Evolutionary conservation across 23 tunicate species (phyloP).

Genomic region (Diplosoma virens): DNA sequence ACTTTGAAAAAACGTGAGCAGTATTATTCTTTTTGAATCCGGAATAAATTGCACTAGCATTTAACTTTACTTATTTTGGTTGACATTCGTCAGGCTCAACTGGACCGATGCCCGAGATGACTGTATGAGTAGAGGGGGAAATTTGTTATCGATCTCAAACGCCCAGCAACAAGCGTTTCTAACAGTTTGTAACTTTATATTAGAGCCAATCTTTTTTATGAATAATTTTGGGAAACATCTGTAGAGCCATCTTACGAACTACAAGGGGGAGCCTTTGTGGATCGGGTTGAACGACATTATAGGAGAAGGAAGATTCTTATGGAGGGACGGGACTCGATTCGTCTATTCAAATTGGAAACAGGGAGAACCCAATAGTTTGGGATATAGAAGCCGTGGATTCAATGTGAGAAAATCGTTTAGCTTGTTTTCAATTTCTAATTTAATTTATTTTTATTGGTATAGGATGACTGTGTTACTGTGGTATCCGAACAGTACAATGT

Average conservation of each 20-base stretch:
- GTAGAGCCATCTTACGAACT: constrained; percentile 51
- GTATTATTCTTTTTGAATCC: too few species aligned
- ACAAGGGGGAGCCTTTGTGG: constrained; percentile 67
- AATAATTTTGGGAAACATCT: not conserved
- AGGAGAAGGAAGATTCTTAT: constrained; percentile 71
- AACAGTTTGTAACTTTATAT: constrained; percentile 44
- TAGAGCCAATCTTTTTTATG: too few species aligned
- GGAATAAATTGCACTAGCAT: too few species aligned
- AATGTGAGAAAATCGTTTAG: too few species aligned
- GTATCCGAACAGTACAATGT: constrained; percentile 62
- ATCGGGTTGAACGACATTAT: constrained; percentile 72
- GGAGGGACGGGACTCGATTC: constrained; percentile 92
- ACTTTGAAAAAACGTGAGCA: too few species aligned
- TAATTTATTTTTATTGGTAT: too few species aligned
- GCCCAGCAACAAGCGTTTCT: constrained; percentile 89
- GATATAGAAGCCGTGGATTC: constrained; percentile 42
- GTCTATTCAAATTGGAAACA: constrained; percentile 75
- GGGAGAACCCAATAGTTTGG: constrained; percentile 80
- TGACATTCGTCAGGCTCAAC: constrained; percentile 64
- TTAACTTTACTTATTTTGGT: too few species aligned
- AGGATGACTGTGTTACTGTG: constrained; percentile 79
- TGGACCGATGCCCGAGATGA: constrained; percentile 95
- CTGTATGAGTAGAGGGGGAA: constrained; percentile 88
- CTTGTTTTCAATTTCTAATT: too few species aligned
- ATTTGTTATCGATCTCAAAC: constrained; percentile 73